Percentiles rank a stretch among this genome's conserved stretches.
Conservation (phyloP, 30 jellyfish, hydroid and myxozoan genomes). For the Phacellophora camtschatica region DNA sequence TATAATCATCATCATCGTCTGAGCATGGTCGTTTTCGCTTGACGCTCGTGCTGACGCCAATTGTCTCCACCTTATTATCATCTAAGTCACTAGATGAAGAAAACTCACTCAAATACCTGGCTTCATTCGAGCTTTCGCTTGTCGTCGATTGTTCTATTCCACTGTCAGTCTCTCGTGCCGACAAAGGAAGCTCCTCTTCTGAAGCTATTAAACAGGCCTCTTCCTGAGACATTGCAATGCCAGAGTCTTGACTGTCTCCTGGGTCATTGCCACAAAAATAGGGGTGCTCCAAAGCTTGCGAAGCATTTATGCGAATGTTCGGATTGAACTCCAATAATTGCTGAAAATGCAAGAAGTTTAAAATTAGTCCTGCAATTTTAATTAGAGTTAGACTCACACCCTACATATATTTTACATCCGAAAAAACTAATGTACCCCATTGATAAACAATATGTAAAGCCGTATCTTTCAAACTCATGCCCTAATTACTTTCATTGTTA, state of each 20-base stretch:
- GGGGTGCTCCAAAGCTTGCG: conserved; percentile 76
- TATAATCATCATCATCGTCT: conserved; percentile 11
- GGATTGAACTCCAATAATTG: conserved; percentile 75
- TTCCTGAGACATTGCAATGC: conserved; percentile 50
- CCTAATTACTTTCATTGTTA: too few species aligned
- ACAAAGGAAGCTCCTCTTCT: background rate
- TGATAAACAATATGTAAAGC: too few species aligned
- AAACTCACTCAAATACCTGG: background rate
- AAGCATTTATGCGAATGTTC: conserved; percentile 69
- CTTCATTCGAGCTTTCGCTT: background rate
- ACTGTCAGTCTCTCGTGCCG: background rate
- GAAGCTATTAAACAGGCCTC: background rate
- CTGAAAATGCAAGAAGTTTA: conserved; percentile 28
- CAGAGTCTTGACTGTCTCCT: conserved; percentile 70
- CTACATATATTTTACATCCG: too few species aligned
- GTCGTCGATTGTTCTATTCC: conserved; percentile 26
- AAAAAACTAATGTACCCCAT: too few species aligned
- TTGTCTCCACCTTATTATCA: background rate
- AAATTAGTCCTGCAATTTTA: background rate
- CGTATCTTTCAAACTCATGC: too few species aligned
- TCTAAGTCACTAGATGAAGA: background rate
- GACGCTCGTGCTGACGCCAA: conserved; percentile 22
- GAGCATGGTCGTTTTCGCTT: conserved; percentile 49
- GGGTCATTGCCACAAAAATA: conserved; percentile 39
- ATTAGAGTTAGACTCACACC: background rate